Base-by-base conservation (phyloP, 1,140 invertebrate species). In the Scaptomyza montana region DNA sequence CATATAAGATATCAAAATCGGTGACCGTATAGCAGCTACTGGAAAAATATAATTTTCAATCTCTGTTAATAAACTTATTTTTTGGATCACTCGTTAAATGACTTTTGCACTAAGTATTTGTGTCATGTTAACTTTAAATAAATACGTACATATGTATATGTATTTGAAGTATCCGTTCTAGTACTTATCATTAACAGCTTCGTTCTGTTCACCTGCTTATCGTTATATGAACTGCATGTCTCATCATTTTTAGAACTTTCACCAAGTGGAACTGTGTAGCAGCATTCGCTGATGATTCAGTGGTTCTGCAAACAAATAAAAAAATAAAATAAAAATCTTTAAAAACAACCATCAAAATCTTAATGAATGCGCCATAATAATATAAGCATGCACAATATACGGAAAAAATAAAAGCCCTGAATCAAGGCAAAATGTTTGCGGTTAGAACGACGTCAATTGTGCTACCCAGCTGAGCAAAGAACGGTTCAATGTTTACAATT, bases 381-480 rank as follows among this genome's bases (percentile, higher is more conserved):
- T 70, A 71, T 59, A 1, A 39, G 61, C 30, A 49, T 55, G 56
- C 79, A 77, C 55, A 36, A 36, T 36, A 46, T 56, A 36, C 9
- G 8, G 8, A 13, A 56, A 4, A 12, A 13, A 56, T 36, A 36
- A 39, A 64, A 43, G 9, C 3, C n/a, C 33, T 25, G 19, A 61
- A 49, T 55, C 13, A 61, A 61, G 49, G 13, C 12, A 28, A 28
- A 55, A 45, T 19, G 33, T 51, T 62, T 82, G 65, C 46, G 82
- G 82, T 79, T 85, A 81, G 82, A 87, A 82, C 33, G 41, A 66
- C 39, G 60, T 66, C 60, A 64, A n/a, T 10, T 33, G 53, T 45
- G 66, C 56, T 30, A 28, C 60, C 61, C 60, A 55, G 66, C 72
- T 69, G 71, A 39, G 65, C 39, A 25, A 65, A 65, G 53, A 59